Evolutionary conservation across 2,888 invertebrate species (phyloP), one percentile per base, ranked within the genome.

Genomic region (Lasioglossum vierecki): DNA sequence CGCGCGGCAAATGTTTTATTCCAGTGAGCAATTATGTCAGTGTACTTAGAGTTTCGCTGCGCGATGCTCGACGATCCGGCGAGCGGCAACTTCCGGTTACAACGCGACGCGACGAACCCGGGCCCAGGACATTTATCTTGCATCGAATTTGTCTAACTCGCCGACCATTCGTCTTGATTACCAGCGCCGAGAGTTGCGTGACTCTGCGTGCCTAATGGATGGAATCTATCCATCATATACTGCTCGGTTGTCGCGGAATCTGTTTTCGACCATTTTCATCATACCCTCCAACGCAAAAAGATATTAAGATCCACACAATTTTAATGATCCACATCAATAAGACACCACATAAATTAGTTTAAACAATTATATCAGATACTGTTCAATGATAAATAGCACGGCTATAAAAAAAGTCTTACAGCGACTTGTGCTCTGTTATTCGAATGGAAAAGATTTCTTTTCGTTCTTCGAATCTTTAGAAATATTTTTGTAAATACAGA

Each of bases 1-100:
- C 83, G 80, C 72, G 71, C 77, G 75, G 83, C 82, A 44, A 78
- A 83, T 80, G 78, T 87, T 86, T 87, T 87, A 86, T 86, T 82
- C 86, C 82, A 76, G 57, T 44, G 75, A 79, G 86, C 86, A 86
- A 85, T 85, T 85, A 85, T 80, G 85, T 49, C 76, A 60, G 84
- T 76, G 85, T 84, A 49, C 74, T 85, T 84, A 73, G 68, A 85
- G 85, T 84, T 85, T 80, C 68, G 13, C 63, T 8, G 26, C 30
- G 15, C 63, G 49, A 63, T 22, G 66, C 80, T 71, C 76, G 35
- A 22, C 70, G 83, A 41, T 39, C 22, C 66, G 30, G 3, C 66
- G 75, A 18, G 26, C 46, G 18, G 11, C 63, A 79, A 79, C 84
- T 85, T 79, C 72, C n/a, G 41, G 22, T n/a, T 49, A 57, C 57